A percentile compares a stretch with the other conserved stretches of the same genome.
Evolutionary conservation across 2,888 invertebrate genomes (phyloP).

Genomic region (Ochropleura leucogaster): DNA sequence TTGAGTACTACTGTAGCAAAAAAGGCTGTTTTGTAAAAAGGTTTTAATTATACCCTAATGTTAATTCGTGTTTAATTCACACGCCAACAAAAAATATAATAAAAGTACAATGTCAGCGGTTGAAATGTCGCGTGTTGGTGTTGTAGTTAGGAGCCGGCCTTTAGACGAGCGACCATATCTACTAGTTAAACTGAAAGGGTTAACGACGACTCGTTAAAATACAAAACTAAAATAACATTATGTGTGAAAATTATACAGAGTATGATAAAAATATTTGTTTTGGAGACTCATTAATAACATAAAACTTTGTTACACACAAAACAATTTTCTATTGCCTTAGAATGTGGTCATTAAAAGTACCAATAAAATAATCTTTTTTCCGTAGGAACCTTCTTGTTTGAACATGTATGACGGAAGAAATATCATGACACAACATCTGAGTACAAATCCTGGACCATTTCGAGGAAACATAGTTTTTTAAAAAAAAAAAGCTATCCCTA

Average conservation of each 20-base stretch:
- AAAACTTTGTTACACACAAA: neutral
- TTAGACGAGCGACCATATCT: neutral
- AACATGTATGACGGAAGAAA: neutral
- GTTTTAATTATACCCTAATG: neutral
- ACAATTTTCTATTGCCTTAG: neutral
- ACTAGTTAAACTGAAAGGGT: constrained; percentile 25
- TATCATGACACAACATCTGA: neutral
- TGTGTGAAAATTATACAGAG: constrained; percentile 8
- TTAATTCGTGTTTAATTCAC: neutral
- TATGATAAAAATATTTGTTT: neutral
- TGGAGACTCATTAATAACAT: neutral
- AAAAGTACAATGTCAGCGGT: neutral
- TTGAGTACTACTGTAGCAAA: too few species aligned
- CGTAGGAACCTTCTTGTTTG: neutral
- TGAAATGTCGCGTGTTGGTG: constrained; percentile 17
- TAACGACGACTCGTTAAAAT: constrained; percentile 13
- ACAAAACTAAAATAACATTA: neutral
- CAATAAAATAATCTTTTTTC: neutral
- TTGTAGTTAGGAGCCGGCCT: neutral
- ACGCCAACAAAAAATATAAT: constrained; percentile 4
- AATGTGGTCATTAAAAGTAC: neutral
- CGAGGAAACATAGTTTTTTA: neutral
- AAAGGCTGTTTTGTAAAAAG: neutral
- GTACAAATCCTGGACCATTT: neutral
- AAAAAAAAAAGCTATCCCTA: neutral